phyloP scores from a whole-genome alignment of 1,140 invertebrate genomes.

The Drosophila lacertosa region DNA sequence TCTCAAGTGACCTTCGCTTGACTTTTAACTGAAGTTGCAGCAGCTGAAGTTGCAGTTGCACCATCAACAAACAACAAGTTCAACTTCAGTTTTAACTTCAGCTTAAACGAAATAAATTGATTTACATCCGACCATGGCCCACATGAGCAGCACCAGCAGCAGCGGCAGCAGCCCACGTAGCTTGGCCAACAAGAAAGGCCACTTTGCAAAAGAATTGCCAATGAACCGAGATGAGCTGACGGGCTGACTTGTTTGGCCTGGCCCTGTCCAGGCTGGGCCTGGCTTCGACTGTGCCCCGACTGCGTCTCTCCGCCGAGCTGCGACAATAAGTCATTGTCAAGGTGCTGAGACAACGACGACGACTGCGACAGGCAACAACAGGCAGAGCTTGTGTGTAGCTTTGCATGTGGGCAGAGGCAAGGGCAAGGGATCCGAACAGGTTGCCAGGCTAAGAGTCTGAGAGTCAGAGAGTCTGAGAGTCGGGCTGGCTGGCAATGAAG shows the following conservation, averaged over 20 bases:
- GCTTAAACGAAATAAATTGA: constrained; percentile 69
- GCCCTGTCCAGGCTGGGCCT: not conserved
- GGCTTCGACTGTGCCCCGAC: too few relatives aligned
- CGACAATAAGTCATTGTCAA: constrained; percentile 78
- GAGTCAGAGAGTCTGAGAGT: constrained; percentile 43
- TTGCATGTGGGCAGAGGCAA: constrained; percentile 57
- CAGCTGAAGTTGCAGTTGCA: constrained; percentile 26
- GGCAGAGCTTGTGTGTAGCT: constrained; percentile 19
- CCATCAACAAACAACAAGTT: constrained; percentile 8
- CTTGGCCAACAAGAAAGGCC: constrained; percentile 60
- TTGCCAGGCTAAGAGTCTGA: constrained; percentile 30
- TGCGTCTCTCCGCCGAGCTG: constrained; percentile 11
- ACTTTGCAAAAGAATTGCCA: constrained; percentile 70
- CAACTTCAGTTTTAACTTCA: constrained; percentile 43
- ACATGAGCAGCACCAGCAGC: constrained; percentile 19
- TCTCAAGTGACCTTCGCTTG: constrained; percentile 58
- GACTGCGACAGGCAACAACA: constrained; percentile 47
- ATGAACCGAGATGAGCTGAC: constrained; percentile 55
- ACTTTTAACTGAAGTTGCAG: constrained; percentile 32
- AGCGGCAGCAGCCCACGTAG: constrained; percentile 41
- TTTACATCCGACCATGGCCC: constrained; percentile 53
- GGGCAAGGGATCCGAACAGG: constrained; percentile 11
- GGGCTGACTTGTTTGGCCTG: constrained; percentile 28
- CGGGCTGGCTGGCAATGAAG: constrained; percentile 74
- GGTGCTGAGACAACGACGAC: constrained; percentile 68